Evolutionary conservation across 1,140 invertebrate genomes (phyloP), one percentile per base, ranked within the genome.

Genomic region (Lasioglossum albipes): DNA sequence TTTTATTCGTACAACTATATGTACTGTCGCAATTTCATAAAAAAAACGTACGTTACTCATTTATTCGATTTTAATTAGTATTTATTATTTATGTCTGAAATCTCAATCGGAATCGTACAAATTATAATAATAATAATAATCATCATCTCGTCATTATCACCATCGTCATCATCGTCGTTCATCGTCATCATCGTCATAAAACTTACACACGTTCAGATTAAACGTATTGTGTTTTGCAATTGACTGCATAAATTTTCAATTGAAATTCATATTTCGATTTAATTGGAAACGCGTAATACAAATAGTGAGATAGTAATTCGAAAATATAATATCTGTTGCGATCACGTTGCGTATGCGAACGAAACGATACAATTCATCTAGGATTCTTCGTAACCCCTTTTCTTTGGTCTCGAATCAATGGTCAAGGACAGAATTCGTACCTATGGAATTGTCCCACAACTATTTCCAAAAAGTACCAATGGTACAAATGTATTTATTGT

Each of bases 1-100:
- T 86, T 87, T 87, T 87, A 87, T 75, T 84, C 64, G 64, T 73
- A 36, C 59, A 77, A 84, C 57, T 65, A 57, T 54, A 22, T 54
- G 20, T 76, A 75, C 71, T 57, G 18, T 65, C 59, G 31, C 41
- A 42, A 62, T 69, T 70, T 82, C 64, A 73, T 79, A 57, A 81
- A 45, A 68, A 49, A 45, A 68, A 49, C 22, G 13, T 66, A 49
- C 22, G 13, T 66, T 79, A 52, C 62, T 59, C 57, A 59, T 59
- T 84, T 54, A 10, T 71, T 76, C n/a, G 12, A 75, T 85, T 79
- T 85, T 74, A 64, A 61, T 83, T 49, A 42, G 54, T 83, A 75
- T 82, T 72, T 75, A 80, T 82, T 83, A 72, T 27, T 74, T 64
- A 83, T 69, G 65, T 73, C 52, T 68, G 49, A 80, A 80, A 62